These are phyloP conservation scores for Dendrophyllia cribrosa DNA, from an alignment of 64 coral and sea anemone species.

Conservation along the genomic window DNA sequence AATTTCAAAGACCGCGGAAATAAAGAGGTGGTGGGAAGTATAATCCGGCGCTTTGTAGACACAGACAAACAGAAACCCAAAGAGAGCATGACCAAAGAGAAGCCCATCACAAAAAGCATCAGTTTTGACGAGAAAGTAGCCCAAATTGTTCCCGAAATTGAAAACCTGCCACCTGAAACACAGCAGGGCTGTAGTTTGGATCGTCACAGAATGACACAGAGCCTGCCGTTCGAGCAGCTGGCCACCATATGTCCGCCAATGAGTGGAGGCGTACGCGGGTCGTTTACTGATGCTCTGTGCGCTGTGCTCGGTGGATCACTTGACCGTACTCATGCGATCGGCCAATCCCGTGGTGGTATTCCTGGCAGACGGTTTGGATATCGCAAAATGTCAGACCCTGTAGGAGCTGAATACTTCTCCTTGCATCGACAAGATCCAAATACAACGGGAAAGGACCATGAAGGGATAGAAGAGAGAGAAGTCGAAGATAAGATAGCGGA, in stretches of 20 bases:
- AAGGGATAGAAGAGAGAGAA: neutral
- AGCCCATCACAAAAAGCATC: conserved; percentile 12
- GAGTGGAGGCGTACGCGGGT: neutral
- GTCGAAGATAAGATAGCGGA: neutral
- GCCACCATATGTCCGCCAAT: neutral
- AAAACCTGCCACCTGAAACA: conserved; percentile 21
- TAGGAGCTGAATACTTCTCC: neutral
- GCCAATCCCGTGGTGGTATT: too few relatives aligned
- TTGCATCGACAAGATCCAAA: neutral
- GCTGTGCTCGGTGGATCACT: neutral
- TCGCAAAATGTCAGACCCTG: conserved; percentile 22
- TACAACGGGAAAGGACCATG: neutral
- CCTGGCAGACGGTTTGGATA: neutral
- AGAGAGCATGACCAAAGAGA: neutral
- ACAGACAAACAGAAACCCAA: neutral
- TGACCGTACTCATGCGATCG: neutral
- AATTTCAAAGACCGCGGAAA: neutral
- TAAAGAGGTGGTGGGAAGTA: conserved; percentile 28
- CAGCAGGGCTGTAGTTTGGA: conserved; percentile 29
- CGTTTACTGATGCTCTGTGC: neutral
- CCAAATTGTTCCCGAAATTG: conserved; percentile 5
- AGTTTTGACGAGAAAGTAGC: conserved; percentile 30
- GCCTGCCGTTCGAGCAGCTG: conserved; percentile 11
- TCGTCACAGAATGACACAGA: conserved; percentile 10
- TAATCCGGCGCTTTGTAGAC: neutral